These are phyloP conservation scores for Petroica traversi DNA, from an alignment of 2,113 vertebrate genomes.

Conservation along the genomic window DNA sequence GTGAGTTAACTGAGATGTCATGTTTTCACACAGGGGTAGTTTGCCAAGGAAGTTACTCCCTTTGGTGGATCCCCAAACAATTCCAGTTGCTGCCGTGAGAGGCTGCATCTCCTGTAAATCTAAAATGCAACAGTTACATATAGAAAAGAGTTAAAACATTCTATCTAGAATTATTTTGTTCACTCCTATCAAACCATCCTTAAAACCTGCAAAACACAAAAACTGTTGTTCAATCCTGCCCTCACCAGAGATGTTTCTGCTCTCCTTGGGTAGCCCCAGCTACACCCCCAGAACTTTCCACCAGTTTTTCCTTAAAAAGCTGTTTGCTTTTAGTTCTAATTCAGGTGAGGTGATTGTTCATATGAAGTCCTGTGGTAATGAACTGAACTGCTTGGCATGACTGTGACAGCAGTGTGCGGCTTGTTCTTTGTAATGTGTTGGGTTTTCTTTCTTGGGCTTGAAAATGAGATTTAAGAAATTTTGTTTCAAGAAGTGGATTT, in stretches of 20 bases:
- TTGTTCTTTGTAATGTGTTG: neutral
- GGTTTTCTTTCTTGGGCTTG: neutral
- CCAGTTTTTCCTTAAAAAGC: neutral
- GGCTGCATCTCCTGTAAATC: neutral
- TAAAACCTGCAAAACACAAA: neutral
- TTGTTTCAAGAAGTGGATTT: neutral
- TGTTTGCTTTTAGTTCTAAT: neutral
- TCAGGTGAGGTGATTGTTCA: neutral
- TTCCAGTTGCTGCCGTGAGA: neutral
- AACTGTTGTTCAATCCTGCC: neutral
- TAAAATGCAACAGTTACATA: neutral
- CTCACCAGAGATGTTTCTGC: neutral
- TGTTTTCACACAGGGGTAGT: neutral
- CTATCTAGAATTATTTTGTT: neutral
- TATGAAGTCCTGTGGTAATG: fast-evolving
- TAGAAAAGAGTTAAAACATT: neutral
- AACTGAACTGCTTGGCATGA: neutral
- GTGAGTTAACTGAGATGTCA: neutral
- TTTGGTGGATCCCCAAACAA: neutral
- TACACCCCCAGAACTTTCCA: neutral
- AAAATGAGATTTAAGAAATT: neutral
- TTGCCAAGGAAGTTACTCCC: neutral
- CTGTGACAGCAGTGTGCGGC: neutral
- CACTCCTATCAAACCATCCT: neutral
- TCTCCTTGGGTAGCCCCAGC: neutral